Evolutionary conservation across 2,888 invertebrate genomes (phyloP), one percentile per base, ranked within the genome.

Genomic region (Agapostemon virescens): DNA sequence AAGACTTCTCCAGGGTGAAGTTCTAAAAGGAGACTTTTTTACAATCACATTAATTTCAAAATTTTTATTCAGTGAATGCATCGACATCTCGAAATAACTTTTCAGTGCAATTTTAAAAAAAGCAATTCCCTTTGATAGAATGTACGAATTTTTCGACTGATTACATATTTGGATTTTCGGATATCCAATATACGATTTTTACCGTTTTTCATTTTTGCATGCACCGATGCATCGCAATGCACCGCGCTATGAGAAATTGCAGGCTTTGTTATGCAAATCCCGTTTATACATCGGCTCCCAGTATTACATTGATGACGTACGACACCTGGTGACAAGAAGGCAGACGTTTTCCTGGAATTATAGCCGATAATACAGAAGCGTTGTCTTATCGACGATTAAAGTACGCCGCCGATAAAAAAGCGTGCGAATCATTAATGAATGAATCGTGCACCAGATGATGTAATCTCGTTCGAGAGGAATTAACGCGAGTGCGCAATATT

Each of bases 361-460:
- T 81, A 23, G 79, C 70, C 86, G 86, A 85, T 84, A 81, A 81
- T 67, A 70, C 70, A 84, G 84, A 74, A 20, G 75, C 26, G 38
- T 69, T 63, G 45, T 72, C 30, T 81, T 86, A 84, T 75, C 86
- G 84, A 71, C 85, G 40, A 83, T 58, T 49, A 52, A 38, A 13
- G 5, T 6, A 23, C 23, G 23, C 58, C 11, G 7, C 5, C 36
- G 52, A 52, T 36, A 45, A 77, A 55, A 64, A 55, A 68, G 67
- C 33, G 20, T 15, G 49, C 11, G 33, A 61, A 9, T 23, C n/a
- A 5, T n/a, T 33, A 71, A 42, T 17, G 69, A 55, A 38, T 15
- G 3, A 40, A 61, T 3, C 20, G n/a, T 4, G 11, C 26, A 11
- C n/a, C 15, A 26, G 26, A 70, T 71, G 26, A 26, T 23, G 40